Evolutionary conservation across 92 coral and sea anemone genomes (phyloP).

Genomic region (Anthopleura xanthogrammica): DNA sequence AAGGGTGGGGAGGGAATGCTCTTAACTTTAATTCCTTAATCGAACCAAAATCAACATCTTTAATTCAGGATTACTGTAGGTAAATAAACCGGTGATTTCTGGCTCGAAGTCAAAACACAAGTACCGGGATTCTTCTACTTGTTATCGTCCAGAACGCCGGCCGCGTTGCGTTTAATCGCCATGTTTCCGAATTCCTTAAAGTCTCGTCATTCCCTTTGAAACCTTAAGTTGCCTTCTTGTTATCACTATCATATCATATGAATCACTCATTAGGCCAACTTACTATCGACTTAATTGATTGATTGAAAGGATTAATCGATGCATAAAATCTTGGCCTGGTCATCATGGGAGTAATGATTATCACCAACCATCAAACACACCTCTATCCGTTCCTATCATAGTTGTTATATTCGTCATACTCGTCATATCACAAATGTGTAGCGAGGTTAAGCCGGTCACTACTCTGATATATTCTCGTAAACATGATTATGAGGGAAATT

Average conservation of each 20-base stretch:
- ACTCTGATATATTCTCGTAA: not conserved
- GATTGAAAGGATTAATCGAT: slow-evolving; percentile 6
- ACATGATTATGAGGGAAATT: not conserved
- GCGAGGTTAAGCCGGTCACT: slow-evolving; percentile 4
- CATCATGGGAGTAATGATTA: not conserved
- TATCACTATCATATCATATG: not conserved
- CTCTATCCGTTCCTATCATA: not conserved
- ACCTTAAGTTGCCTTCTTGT: not conserved
- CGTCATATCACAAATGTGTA: not conserved
- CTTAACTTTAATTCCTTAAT: not conserved
- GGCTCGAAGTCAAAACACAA: not conserved
- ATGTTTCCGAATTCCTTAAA: not conserved
- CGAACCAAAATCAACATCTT: not conserved
- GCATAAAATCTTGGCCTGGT: not conserved
- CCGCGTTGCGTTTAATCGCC: not conserved
- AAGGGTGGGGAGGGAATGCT: not conserved
- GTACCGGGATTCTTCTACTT: not conserved
- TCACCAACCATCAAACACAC: not conserved
- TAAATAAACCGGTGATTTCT: not conserved
- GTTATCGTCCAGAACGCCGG: not conserved
- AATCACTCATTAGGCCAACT: slow-evolving; percentile 5
- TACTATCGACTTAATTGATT: not conserved
- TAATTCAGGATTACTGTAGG: not conserved
- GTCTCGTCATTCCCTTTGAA: not conserved
- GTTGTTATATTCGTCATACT: not conserved